Evolutionary conservation across 2,888 invertebrate genomes (phyloP).

Genomic region (Ormyrus rosae): DNA sequence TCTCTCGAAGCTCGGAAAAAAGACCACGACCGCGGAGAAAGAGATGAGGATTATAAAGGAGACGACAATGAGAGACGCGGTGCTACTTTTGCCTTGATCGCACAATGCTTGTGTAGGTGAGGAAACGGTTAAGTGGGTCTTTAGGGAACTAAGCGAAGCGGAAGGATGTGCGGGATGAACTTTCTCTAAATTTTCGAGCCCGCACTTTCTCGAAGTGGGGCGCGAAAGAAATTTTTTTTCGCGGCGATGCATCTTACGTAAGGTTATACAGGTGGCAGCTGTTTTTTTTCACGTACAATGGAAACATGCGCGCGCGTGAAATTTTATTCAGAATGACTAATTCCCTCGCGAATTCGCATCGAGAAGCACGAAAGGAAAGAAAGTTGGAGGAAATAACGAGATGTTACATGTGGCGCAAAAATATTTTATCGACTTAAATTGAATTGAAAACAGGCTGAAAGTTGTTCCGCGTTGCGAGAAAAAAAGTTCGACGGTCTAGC

Average conservation of each 20-base stretch:
- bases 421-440: too few species aligned
- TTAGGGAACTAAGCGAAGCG: neutral
- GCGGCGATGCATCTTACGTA: neutral
- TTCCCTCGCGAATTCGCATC: too few species aligned
- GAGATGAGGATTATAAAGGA: neutral
- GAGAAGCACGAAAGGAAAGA: too few species aligned
- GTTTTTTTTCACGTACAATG: too few species aligned
- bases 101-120: neutral
- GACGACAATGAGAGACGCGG: slow-evolving; percentile 25
- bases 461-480: neutral
- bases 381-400: too few species aligned
- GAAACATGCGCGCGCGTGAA: too few species aligned
- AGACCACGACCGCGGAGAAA: neutral
- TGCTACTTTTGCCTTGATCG: slow-evolving; percentile 18
- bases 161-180: slow-evolving; percentile 28
- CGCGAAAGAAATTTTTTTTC: slow-evolving; percentile 2
- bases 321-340: too few species aligned
- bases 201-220: neutral
- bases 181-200: slow-evolving; percentile 11
- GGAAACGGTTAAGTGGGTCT: neutral
- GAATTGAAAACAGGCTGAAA: neutral
- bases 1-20: neutral
- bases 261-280: neutral
- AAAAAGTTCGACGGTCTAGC: neutral
- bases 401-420: too few species aligned